phyloP scores from a whole-genome alignment of 2,888 invertebrate genomes.

The Herminia tarsipennalis region DNA sequence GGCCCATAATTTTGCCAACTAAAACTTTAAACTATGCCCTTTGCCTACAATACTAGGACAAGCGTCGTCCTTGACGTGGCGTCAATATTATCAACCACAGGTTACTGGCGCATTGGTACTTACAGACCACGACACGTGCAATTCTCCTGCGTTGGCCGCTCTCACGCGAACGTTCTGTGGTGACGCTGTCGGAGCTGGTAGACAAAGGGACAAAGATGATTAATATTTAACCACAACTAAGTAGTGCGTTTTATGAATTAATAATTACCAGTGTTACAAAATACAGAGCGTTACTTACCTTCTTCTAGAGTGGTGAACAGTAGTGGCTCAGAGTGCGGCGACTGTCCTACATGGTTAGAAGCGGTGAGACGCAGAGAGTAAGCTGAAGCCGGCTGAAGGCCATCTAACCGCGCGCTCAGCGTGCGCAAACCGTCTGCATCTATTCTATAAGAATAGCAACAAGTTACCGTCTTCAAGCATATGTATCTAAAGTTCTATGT shows the following conservation, averaged over 20 bases:
- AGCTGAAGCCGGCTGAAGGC: constrained; percentile 88
- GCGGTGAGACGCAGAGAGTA: constrained; percentile 89
- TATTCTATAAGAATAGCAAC: constrained; percentile 36
- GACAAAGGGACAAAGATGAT: not conserved
- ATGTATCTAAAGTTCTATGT: no score
- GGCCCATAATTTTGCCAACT: no score
- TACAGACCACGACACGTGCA: constrained; percentile 91
- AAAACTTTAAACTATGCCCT: no score
- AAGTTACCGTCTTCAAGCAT: no score
- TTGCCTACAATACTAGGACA: no score
- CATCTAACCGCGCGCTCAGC: constrained; percentile 65
- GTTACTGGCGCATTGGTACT: no score
- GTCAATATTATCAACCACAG: no score
- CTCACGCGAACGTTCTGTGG: constrained; percentile 89
- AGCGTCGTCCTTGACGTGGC: no score
- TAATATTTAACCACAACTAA: not conserved
- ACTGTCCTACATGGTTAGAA: constrained; percentile 89
- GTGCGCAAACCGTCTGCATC: constrained; percentile 45
- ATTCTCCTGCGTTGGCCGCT: constrained; percentile 87
- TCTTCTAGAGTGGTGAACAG: constrained; percentile 90
- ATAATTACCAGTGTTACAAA: no score
- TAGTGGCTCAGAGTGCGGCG: constrained; percentile 88
- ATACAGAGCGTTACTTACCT: constrained; percentile 71
- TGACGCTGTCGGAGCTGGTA: constrained; percentile 87
- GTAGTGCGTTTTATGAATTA: no score